Evolutionary conservation across 2,888 invertebrate genomes (phyloP), one percentile per base, ranked within the genome.

Genomic region (Drosophila nigricruria): DNA sequence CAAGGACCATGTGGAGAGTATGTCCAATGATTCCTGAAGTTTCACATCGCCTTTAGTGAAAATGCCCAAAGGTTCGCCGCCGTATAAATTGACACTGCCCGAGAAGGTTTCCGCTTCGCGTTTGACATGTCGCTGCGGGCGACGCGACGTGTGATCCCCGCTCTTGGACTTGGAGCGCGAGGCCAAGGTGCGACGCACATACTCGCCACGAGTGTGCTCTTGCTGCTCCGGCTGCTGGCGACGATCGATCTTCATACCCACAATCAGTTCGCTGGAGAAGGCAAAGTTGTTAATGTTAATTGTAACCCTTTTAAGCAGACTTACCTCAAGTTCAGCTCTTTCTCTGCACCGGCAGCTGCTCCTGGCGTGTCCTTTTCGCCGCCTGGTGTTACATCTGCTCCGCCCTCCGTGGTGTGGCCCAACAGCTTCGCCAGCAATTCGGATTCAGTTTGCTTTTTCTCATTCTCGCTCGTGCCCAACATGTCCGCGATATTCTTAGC

Each of bases 241-340:
- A 32, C 94, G 94, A 88, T 96, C 96, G 47, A 97, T 95, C 92
- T 96, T 96, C 96, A 97, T 97, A 36, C 95, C 96, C 36, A 95
- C 94, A 70, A 97, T 93, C 23, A 97, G 92, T 64, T 96, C 95
- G 93, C 96, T 96, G 91, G n/a, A 69, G 93, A 91, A 36, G 14
- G 10, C 5, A 34, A 34, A 9, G 16, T 3, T 4, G 23, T 27
- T 3, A 50, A 0, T 0, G n/a, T 10, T 1, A 12, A 5, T 5
- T 23, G 5, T 5, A 2, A 2, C 12, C 8, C 0, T 12, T 20
- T 10, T 32, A 0, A 9, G 18, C 14, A 45, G 1, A 36, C 61
- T 54, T 68, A 90, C 92, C 91, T 91, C 14, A 91, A 79, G 60
- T 90, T 91, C 1, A 91, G 63, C 5, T 91, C 90, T 27, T 76